Evolutionary conservation across 2,888 invertebrate genomes (phyloP).

Genomic region (Aphidoletes aphidimyza): DNA sequence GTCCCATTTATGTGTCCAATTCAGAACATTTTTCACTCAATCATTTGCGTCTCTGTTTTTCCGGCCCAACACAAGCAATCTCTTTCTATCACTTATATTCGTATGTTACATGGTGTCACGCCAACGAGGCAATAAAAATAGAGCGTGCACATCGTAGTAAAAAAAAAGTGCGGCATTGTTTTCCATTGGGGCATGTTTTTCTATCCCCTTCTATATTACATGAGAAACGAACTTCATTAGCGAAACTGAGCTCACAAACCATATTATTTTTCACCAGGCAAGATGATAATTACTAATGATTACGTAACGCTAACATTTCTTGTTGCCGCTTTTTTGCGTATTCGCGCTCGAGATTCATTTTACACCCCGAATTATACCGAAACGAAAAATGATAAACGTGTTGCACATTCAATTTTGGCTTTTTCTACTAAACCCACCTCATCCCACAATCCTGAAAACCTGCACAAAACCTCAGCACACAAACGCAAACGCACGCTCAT

Average conservation of each 20-base stretch:
- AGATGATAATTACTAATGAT: constrained; percentile 32
- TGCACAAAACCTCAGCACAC: too few species aligned
- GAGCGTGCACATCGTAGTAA: neutral
- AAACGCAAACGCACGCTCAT: neutral
- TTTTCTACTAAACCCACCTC: neutral
- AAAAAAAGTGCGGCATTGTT: neutral
- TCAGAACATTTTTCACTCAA: constrained; percentile 41
- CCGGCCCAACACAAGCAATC: too few species aligned
- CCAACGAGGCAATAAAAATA: constrained; percentile 37
- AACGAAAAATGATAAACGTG: constrained; percentile 10
- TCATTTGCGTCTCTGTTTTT: neutral
- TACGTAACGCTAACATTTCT: neutral
- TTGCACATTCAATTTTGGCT: constrained; percentile 18
- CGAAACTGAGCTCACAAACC: constrained; percentile 14
- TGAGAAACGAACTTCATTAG: constrained; percentile 25
- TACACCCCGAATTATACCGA: neutral
- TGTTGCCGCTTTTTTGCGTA: neutral
- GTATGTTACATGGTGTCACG: neutral
- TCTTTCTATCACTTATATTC: too few species aligned
- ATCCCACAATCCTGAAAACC: neutral
- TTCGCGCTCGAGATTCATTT: neutral
- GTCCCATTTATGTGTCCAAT: constrained; percentile 33
- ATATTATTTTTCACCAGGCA: constrained; percentile 3
- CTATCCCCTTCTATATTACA: neutral
- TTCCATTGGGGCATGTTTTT: neutral